Conservation (phyloP, 2,797 vertebrate genomes). For the Epinephelus coioides region DNA sequence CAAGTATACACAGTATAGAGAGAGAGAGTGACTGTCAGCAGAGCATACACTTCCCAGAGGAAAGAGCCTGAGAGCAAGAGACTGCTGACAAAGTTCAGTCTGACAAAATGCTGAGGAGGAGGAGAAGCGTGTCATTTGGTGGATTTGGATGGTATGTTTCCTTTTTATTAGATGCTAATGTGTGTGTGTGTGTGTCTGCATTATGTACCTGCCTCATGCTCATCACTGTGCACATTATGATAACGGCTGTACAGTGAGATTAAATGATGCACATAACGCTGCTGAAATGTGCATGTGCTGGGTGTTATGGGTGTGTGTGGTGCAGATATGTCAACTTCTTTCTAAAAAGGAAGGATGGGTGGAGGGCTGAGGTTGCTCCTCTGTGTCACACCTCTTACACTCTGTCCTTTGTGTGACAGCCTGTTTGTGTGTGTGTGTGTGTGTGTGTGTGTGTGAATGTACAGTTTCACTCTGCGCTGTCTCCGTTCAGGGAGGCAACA, state of each 20-base stretch:
- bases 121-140: conserved; percentile 95
- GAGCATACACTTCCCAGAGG: conserved; percentile 47
- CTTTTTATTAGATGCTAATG: conserved; percentile 35
- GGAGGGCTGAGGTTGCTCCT: conserved; percentile 53
- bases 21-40: conserved; percentile 48
- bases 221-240: not conserved
- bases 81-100: conserved; percentile 56
- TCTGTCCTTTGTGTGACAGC: conserved; percentile 20
- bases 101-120: conserved; percentile 91
- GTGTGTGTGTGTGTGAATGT: conserved; percentile 14
- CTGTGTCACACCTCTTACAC: conserved; percentile 68
- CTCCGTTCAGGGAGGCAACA: conserved; percentile 35
- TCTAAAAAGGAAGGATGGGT: conserved; percentile 82
- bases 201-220: not conserved
- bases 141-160: conserved; percentile 95
- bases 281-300: conserved; percentile 1
- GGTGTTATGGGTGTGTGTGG: not conserved
- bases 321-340: conserved; percentile 48
- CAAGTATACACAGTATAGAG: conserved; percentile 42
- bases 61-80: conserved; percentile 52
- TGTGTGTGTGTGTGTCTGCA: conserved; percentile 2
- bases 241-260: not conserved
- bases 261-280: conserved; percentile 2
- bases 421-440: not conserved
- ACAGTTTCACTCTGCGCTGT: conserved; percentile 63